Evolutionary conservation across 1,140 invertebrate species (phyloP).

Genomic region (Pissodes strobi): DNA sequence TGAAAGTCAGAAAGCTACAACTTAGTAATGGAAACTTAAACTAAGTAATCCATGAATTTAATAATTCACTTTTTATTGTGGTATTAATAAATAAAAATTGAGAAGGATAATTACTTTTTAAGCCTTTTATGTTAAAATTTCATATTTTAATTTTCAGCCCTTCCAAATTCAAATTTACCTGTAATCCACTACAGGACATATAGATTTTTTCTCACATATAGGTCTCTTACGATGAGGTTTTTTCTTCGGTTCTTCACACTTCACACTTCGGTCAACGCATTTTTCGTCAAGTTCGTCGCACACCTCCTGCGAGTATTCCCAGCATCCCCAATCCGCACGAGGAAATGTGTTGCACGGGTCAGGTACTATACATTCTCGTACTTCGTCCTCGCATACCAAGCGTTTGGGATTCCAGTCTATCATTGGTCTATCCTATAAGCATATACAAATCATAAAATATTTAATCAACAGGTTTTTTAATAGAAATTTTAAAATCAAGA

Average conservation of each 20-base stretch:
- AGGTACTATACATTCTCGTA: conserved; percentile 17
- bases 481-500: too few species aligned
- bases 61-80: too few species aligned
- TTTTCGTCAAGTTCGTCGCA: conserved; percentile 20
- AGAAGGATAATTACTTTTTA: too few species aligned
- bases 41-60: too few species aligned
- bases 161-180: conserved; percentile 16
- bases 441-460: too few species aligned
- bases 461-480: too few species aligned
- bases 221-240: conserved; percentile 1
- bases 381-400: conserved; percentile 31
- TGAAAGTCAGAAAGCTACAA: too few species aligned
- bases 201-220: conserved; percentile 6
- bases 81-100: too few species aligned
- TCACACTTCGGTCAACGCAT: neutral
- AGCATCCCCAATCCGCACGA: conserved; percentile 38
- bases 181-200: conserved; percentile 2
- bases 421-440: conserved; percentile 27
- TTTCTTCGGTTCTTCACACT: neutral
- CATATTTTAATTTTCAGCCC: too few species aligned
- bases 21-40: too few species aligned
- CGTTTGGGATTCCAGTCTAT: conserved; percentile 27
- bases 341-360: conserved; percentile 32
- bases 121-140: too few species aligned
- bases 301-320: conserved; percentile 24